Percentiles rank a stretch among this genome's conserved stretches.
Evolutionary conservation across 2,888 invertebrate species (phyloP).

Genomic region (Caenorhabditis sp.): DNA sequence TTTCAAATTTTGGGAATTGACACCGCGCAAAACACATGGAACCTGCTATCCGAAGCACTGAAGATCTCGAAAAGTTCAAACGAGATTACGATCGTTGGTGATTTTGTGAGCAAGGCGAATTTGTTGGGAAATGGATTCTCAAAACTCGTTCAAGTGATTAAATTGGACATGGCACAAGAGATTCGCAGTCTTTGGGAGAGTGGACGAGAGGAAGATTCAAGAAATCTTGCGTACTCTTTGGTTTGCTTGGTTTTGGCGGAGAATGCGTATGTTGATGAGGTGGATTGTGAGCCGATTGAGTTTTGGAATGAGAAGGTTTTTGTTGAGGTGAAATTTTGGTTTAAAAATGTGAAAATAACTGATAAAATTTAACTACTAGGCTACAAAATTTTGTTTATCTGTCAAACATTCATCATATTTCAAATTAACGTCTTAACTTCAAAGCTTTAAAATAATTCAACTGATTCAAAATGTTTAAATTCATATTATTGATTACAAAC

Average conservation of each 20-base stretch:
- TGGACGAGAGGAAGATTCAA: conserved; percentile 10
- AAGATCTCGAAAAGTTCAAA: conserved; percentile 8
- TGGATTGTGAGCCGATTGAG: neutral
- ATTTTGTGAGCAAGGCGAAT: conserved; percentile 21
- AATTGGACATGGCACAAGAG: neutral
- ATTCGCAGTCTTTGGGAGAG: neutral
- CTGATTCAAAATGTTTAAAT: no score
- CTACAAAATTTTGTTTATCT: no score
- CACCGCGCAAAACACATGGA: conserved; percentile 21
- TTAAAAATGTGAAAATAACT: neutral
- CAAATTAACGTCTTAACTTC: no score
- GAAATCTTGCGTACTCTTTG: conserved; percentile 16
- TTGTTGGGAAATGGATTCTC: conserved; percentile 26
- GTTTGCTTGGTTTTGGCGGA: conserved; percentile 12
- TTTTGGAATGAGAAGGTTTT: conserved; percentile 18
- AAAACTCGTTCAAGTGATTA: conserved; percentile 16
- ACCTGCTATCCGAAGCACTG: conserved; percentile 13
- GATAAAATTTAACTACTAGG: no score
- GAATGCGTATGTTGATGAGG: conserved; percentile 15
- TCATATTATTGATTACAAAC: no score
- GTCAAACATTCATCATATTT: no score
- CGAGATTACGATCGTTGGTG: conserved; percentile 18
- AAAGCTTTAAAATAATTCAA: no score
- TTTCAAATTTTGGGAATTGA: conserved; percentile 29
- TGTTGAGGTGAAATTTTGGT: neutral